These are phyloP conservation scores for Steinernema khuongi DNA, from an alignment of 1,140 invertebrate species.

Conservation along the genomic window DNA sequence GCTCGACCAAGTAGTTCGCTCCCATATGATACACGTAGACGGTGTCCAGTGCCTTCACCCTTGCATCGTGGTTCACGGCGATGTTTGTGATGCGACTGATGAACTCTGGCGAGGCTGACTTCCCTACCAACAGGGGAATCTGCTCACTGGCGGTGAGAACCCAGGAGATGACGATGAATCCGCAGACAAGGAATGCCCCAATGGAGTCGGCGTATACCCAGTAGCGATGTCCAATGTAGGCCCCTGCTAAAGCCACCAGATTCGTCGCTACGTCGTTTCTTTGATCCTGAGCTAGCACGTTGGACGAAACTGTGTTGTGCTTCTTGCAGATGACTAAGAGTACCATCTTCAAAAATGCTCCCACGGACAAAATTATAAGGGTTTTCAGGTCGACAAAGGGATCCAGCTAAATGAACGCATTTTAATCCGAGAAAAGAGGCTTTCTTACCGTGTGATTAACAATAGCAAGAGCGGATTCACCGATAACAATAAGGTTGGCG, in stretches of 20 bases:
- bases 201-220: conserved; percentile 39
- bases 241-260: conserved; percentile 43
- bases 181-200: conserved; percentile 28
- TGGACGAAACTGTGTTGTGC: conserved; percentile 26
- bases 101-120: conserved; percentile 53
- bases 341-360: conserved; percentile 26
- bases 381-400: conserved; percentile 33
- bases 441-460: conserved; percentile 21
- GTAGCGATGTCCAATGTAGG: conserved; percentile 37
- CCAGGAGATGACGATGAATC: conserved; percentile 49
- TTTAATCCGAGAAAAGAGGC: background rate
- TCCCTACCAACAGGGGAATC: conserved; percentile 45
- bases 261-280: conserved; percentile 47
- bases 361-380: conserved; percentile 28
- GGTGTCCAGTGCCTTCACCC: conserved; percentile 61
- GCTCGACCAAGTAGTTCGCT: conserved; percentile 54
- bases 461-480: conserved; percentile 28
- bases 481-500: conserved; percentile 38
- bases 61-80: conserved; percentile 59
- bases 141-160: conserved; percentile 51
- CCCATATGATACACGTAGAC: conserved; percentile 63
- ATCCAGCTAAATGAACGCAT: conserved; percentile 22
- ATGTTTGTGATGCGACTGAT: conserved; percentile 57
- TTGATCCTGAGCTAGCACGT: conserved; percentile 45
- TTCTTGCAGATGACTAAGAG: conserved; percentile 36